Base-by-base conservation (phyloP, 2,888 invertebrate genomes). In the Hemicrepidius hirtus region DNA sequence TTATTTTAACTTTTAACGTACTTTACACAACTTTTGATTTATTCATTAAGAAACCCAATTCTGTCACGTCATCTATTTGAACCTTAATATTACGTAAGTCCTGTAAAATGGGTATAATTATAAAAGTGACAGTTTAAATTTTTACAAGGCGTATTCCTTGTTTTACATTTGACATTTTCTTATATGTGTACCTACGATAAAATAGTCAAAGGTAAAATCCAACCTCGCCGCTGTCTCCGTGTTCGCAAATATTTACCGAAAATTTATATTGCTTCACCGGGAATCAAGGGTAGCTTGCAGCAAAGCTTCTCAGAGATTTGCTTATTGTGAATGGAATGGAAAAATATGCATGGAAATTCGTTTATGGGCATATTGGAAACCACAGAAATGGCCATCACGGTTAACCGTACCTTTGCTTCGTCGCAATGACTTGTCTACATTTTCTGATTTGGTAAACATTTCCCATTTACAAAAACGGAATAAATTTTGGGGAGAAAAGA, bases 291-390 rank as follows among this genome's bases (percentile, higher is more conserved):
- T 57, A 35, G 50, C 55, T 55, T 41, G 28, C 18, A 18, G 32
- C 12, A 55, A 57, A 66, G 28, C 53, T 66, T 37, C 41, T 44
- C 40, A 37, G 32, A 66, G 40, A 66, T 66, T 66, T 46, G 41
- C 35, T 66, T 66, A 65, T 66, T 66, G 66, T 66, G 57, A 44
- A 41, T 53, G 55, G 40, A 57, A 53, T 32, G 32, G 28, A 57
- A 66, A 57, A 40, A 57, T 66, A 66, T 65, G 50, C 64, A 65
- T 65, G 37, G 64, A 66, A 66, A 66, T 66, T 66, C 66, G 66
- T 66, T 66, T 66, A 65, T 55, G 40, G 16, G 32, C 40, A 57
- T 57, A 66, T 66, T 66, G 66, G 55, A 66, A 66, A 57, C 24
- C 66, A 57, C 44, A 66, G 44, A 50, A 44, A 44, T 44, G 16